These are phyloP conservation scores for Tribolium freemani DNA, from an alignment of 2,888 invertebrate genomes.

Conservation along the genomic window DNA sequence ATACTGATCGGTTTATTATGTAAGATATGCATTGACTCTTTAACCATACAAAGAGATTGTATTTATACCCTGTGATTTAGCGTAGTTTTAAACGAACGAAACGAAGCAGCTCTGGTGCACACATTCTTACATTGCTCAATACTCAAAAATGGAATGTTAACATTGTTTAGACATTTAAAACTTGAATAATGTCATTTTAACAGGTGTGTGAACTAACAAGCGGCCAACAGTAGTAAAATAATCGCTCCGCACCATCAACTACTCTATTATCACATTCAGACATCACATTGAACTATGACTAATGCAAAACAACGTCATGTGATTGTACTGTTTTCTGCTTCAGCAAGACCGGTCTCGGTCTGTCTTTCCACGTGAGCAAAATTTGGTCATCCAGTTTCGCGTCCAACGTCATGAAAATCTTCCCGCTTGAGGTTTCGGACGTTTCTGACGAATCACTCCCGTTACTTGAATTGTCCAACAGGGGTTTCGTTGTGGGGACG, in stretches of 20 bases:
- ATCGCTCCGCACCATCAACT: constrained; percentile 2
- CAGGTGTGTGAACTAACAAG: constrained; percentile 38
- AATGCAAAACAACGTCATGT: constrained; percentile 62
- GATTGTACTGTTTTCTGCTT: constrained; percentile 59
- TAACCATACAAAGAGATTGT: constrained; percentile 32
- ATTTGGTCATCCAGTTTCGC: constrained; percentile 66
- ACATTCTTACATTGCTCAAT: constrained; percentile 3
- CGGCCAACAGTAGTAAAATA: constrained; percentile 40
- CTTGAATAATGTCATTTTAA: constrained; percentile 28
- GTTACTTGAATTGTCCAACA: constrained; percentile 58
- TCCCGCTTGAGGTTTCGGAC: constrained; percentile 64
- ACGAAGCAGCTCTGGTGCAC: constrained; percentile 3
- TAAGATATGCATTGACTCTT: constrained; percentile 39
- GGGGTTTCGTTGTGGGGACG: constrained; percentile 58
- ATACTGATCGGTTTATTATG: constrained; percentile 43
- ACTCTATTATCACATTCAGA: constrained; percentile 48
- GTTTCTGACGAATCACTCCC: constrained; percentile 70
- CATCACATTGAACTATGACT: constrained; percentile 60
- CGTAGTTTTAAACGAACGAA: not conserved
- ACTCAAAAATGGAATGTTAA: constrained; percentile 25
- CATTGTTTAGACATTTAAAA: constrained; percentile 34
- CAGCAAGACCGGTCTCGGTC: constrained; percentile 38
- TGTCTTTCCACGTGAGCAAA: constrained; percentile 70
- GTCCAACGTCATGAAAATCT: constrained; percentile 66
- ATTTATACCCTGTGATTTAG: constrained; percentile 39